Evolutionary conservation across 2,113 vertebrate genomes (phyloP).

Genomic region (Gracilinanus agilis): DNA sequence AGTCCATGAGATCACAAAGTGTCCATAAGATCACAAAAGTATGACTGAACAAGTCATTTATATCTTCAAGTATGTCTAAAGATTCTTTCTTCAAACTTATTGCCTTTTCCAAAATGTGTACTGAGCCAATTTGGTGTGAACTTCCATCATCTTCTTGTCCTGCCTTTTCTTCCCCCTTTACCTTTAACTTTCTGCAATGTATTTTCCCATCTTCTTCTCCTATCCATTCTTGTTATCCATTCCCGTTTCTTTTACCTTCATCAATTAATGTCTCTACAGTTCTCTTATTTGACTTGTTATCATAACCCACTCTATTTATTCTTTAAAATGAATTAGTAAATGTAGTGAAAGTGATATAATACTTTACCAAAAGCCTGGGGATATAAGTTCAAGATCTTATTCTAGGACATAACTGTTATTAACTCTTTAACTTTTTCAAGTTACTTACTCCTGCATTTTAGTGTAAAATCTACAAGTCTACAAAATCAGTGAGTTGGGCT

Average conservation of each 20-base stretch:
- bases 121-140: not conserved
- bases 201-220: not conserved
- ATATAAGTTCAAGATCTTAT: not conserved
- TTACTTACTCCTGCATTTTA: not conserved
- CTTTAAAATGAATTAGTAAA: not conserved
- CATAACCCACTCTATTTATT: not conserved
- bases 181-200: not conserved
- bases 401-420: not conserved
- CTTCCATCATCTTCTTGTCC: not conserved
- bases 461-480: not conserved
- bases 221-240: not conserved
- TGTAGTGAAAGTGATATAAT: not conserved
- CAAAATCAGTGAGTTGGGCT: not conserved
- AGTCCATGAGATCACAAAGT: not conserved
- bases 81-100: not conserved
- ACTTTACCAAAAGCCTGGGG: not conserved
- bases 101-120: not conserved
- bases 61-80: not conserved
- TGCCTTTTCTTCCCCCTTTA: not conserved
- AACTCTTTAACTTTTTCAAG: not conserved
- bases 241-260: not conserved
- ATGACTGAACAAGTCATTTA: not conserved
- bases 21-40: not conserved
- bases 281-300: not conserved
- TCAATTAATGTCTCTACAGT: not conserved